Evolutionary conservation across 2,797 vertebrate genomes (phyloP).

Genomic region (Danio kyathit): DNA sequence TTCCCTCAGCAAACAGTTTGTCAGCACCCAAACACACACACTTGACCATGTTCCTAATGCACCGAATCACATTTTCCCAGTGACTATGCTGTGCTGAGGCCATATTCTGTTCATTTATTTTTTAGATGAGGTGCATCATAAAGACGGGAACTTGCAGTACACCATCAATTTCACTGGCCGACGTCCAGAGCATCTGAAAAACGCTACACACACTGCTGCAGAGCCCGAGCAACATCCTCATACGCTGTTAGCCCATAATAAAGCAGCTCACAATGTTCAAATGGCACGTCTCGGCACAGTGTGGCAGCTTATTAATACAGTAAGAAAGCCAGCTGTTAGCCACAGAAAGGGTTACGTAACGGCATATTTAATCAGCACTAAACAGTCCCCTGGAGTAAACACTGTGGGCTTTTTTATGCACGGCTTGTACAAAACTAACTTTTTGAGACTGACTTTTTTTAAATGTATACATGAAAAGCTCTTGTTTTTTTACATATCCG

Average conservation of each 20-base stretch:
- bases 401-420: background rate
- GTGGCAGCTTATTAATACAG: conserved; percentile 20
- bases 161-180: conserved; percentile 18
- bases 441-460: too few relatives aligned
- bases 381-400: conserved; percentile 1
- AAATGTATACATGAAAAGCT: too few relatives aligned
- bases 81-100: background rate
- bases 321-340: conserved; percentile 23
- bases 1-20: background rate
- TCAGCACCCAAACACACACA: too few relatives aligned
- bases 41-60: conserved; percentile 11
- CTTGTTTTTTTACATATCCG: too few relatives aligned
- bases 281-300: conserved; percentile 27
- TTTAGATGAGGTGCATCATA: conserved; percentile 24
- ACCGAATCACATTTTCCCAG: background rate
- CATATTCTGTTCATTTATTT: background rate
- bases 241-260: conserved; percentile 23
- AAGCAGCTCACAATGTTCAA: conserved; percentile 7
- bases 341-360: background rate
- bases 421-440: too few relatives aligned
- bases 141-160: conserved; percentile 37
- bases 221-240: conserved; percentile 19
- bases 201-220: conserved; percentile 13
- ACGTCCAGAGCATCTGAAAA: conserved; percentile 22
- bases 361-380: conserved; percentile 14